Evolutionary conservation across 2,113 vertebrate genomes (phyloP).

Genomic region (Lutjanus erythropterus): DNA sequence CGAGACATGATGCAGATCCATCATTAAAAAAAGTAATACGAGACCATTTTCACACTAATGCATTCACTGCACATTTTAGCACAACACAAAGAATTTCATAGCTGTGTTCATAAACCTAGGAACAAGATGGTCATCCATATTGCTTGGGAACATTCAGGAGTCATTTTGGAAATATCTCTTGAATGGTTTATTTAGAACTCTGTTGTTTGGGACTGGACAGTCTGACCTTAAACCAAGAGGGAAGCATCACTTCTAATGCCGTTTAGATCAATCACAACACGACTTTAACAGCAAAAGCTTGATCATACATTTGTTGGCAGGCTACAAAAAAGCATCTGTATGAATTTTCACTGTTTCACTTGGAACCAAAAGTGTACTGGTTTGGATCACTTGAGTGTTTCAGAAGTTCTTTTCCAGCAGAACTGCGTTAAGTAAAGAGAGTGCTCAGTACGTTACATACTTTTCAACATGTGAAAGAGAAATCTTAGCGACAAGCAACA

Average conservation of each 20-base stretch:
- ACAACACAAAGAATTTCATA: slow-evolving; percentile 84
- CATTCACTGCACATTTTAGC: slow-evolving; percentile 80
- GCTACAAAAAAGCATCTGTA: neutral
- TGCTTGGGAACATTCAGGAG: slow-evolving; percentile 92
- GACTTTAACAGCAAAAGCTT: neutral
- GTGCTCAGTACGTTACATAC: neutral
- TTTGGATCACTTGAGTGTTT: neutral
- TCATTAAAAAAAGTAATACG: slow-evolving; percentile 8
- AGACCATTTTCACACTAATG: slow-evolving; percentile 31
- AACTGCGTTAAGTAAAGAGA: neutral
- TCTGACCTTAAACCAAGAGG: neutral
- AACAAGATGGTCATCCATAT: slow-evolving; percentile 90
- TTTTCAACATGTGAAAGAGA: slow-evolving; percentile 11
- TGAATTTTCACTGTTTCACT: slow-evolving; percentile 18
- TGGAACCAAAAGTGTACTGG: slow-evolving; percentile 4
- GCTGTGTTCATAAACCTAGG: slow-evolving; percentile 86
- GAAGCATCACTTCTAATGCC: neutral
- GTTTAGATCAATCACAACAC: neutral
- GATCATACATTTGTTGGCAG: slow-evolving; percentile 34
- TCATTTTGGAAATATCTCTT: slow-evolving; percentile 79
- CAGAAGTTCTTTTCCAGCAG: neutral
- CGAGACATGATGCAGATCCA: slow-evolving; percentile 14
- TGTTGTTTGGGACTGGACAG: neutral
- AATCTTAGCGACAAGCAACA: neutral
- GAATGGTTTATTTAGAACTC: slow-evolving; percentile 70